Conservation (phyloP, 2,888 invertebrate species). For the Polydrusus pterygomalis region DNA sequence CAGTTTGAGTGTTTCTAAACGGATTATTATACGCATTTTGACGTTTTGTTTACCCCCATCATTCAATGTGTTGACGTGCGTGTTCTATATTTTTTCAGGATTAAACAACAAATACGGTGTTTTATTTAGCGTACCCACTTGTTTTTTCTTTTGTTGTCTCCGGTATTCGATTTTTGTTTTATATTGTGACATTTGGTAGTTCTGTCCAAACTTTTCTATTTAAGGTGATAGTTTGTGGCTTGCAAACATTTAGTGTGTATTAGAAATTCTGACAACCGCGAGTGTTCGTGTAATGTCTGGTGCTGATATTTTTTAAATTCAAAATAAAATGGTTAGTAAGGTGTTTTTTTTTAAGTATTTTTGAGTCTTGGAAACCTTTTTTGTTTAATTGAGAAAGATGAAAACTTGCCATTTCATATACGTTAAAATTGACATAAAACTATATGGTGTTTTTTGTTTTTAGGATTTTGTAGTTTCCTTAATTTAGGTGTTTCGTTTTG, state of each 20-base stretch:
- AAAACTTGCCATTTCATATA: too few relatives aligned
- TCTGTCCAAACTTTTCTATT: too few relatives aligned
- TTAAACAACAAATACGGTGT: too few relatives aligned
- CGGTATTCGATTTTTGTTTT: neutral
- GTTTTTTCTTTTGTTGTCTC: neutral
- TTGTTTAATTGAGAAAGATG: too few relatives aligned
- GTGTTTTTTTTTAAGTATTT: too few relatives aligned
- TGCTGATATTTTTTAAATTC: neutral
- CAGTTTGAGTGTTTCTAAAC: neutral
- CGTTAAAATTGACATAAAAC: too few relatives aligned
- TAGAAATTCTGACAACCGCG: neutral
- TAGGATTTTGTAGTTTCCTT: too few relatives aligned
- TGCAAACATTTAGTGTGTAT: neutral
- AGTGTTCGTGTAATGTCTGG: neutral
- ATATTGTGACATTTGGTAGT: neutral
- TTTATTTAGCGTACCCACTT: too few relatives aligned
- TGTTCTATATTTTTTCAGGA: neutral
- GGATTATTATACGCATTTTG: neutral
- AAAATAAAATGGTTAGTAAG: neutral
- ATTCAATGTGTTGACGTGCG: neutral
- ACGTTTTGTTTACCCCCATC: constrained; percentile 1
- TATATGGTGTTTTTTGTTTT: too few relatives aligned
- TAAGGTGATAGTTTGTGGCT: neutral
- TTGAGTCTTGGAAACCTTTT: too few relatives aligned
- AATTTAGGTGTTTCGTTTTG: too few relatives aligned